Conservation (phyloP, 30 jellyfish, hydroid and myxozoan genomes). For the Phacellophora camtschatica region DNA sequence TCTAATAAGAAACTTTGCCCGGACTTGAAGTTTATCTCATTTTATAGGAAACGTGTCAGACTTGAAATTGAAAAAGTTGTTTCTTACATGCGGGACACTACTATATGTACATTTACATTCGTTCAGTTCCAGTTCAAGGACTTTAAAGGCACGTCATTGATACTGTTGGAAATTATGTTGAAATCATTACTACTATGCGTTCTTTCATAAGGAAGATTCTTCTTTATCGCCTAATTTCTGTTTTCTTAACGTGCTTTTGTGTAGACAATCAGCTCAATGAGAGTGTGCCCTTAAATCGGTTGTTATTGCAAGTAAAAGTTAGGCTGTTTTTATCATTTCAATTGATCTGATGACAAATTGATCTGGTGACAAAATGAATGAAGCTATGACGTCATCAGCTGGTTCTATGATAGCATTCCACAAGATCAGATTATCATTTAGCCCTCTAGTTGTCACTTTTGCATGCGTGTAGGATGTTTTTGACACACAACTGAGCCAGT, state of each 20-base stretch:
- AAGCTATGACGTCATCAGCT: background rate
- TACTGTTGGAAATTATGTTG: background rate
- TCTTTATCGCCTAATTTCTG: background rate
- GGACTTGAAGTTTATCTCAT: too few relatives aligned
- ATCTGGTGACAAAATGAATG: background rate
- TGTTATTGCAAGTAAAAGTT: background rate
- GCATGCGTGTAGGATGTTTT: background rate
- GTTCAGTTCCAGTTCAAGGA: background rate
- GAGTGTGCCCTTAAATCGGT: background rate
- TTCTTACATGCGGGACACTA: too few relatives aligned
- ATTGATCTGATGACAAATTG: background rate
- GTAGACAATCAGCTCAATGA: background rate
- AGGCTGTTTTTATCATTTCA: background rate
- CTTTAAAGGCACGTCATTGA: background rate
- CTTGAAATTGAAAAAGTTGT: too few relatives aligned
- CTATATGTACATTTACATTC: background rate
- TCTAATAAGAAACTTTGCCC: too few relatives aligned
- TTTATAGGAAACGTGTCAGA: too few relatives aligned
- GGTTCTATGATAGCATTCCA: background rate
- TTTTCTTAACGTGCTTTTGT: background rate
- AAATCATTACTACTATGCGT: background rate
- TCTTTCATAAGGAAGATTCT: background rate
- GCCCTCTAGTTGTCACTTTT: background rate
- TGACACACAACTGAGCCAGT: background rate
- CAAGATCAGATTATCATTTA: background rate